Evolutionary conservation across 2,113 vertebrate genomes (phyloP).

Genomic region (Vireo altiloquus): DNA sequence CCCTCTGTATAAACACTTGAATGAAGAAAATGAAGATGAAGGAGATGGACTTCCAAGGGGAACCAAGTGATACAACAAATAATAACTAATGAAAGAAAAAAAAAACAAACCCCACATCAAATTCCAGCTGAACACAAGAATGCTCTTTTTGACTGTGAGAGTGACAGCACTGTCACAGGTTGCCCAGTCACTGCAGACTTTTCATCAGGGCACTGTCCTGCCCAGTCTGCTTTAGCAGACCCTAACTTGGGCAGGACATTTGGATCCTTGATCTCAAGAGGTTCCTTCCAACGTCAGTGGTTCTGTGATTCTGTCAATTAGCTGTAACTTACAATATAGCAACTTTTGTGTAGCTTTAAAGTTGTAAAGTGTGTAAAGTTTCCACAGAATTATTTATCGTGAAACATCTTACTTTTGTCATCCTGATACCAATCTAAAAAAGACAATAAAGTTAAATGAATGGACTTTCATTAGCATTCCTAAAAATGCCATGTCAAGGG

Average conservation of each 20-base stretch:
- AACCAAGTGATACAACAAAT: neutral
- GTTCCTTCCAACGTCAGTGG: fast-evolving
- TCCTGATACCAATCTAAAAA: neutral
- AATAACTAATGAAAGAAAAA: neutral
- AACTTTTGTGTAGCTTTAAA: neutral
- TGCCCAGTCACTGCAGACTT: neutral
- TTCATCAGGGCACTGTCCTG: neutral
- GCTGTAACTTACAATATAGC: neutral
- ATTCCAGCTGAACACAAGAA: neutral
- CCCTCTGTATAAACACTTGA: neutral
- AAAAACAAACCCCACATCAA: neutral
- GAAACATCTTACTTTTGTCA: neutral
- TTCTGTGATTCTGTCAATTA: neutral
- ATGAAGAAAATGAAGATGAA: neutral
- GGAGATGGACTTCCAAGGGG: neutral
- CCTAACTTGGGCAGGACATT: neutral
- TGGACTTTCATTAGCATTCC: neutral
- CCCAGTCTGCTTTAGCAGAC: neutral
- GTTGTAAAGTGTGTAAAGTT: neutral
- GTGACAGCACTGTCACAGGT: neutral
- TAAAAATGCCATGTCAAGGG: neutral
- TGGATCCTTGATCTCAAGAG: neutral
- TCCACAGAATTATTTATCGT: neutral
- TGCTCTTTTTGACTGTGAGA: neutral
- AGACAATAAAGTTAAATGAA: neutral